Conservation (phyloP, 2,797 vertebrate genomes). For the Anguilla megastoma region DNA sequence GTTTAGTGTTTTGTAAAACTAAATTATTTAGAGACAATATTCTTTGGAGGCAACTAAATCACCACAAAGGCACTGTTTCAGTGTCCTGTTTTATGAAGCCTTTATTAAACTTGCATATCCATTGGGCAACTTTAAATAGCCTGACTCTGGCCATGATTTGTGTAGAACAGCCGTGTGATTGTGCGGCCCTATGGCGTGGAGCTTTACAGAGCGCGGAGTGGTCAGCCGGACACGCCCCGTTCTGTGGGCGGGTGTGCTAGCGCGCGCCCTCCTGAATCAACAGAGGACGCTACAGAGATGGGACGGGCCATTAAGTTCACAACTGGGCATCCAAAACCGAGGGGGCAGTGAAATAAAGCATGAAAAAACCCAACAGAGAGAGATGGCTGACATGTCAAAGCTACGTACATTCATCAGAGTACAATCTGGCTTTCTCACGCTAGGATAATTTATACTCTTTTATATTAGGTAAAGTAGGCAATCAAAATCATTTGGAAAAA, state of each 20-base stretch:
- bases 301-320: not conserved
- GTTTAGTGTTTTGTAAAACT: too few species aligned
- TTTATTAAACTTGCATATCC: too few species aligned
- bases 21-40: too few species aligned
- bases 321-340: not conserved
- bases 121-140: too few species aligned
- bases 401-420: not conserved
- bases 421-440: not conserved
- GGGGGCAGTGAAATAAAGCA: not conserved
- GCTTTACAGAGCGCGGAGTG: not conserved
- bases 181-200: not conserved
- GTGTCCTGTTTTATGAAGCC: too few species aligned
- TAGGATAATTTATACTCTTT: not conserved
- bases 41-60: too few species aligned
- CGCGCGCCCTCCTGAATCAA: not conserved
- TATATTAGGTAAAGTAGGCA: not conserved
- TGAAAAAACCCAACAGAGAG: not conserved
- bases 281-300: not conserved
- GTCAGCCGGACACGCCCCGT: too few species aligned
- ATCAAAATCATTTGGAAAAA: not conserved
- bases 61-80: too few species aligned
- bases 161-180: not conserved
- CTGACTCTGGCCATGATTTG: too few species aligned
- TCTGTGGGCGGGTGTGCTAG: not conserved
- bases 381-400: not conserved